Evolutionary conservation across 2,888 invertebrate genomes (phyloP).

Genomic region (Metacarcinus magister): DNA sequence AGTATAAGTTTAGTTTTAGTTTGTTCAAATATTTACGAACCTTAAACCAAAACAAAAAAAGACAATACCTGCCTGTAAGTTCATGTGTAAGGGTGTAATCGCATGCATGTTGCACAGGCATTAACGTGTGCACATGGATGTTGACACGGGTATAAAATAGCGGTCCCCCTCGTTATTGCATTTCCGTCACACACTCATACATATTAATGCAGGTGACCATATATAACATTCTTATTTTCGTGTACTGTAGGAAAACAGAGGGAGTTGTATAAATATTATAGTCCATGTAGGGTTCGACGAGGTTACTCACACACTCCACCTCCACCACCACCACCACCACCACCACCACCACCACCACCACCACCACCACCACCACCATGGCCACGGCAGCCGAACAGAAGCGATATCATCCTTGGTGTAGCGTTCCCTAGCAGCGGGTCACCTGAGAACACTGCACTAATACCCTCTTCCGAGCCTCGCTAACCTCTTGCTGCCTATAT

Average conservation of each 20-base stretch:
- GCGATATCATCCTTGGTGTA: background rate
- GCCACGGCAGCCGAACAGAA: background rate
- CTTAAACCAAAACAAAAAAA: background rate
- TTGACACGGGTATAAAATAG: background rate
- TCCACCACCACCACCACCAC: background rate
- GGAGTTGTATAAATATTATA: background rate
- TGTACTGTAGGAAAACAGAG: slow-evolving; percentile 16
- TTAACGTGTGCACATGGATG: background rate
- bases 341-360: background rate
- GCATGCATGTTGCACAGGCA: background rate
- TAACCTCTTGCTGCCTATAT: background rate
- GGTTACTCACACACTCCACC: background rate
- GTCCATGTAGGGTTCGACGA: background rate
- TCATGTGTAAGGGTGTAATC: background rate
- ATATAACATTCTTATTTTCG: slow-evolving; percentile 23
- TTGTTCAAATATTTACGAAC: background rate
- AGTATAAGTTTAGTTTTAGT: background rate
- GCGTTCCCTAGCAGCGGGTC: background rate
- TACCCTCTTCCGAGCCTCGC: background rate
- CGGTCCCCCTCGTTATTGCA: background rate
- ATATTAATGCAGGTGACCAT: background rate
- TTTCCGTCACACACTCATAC: slow-evolving; percentile 28
- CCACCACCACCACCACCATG: background rate
- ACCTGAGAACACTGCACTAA: background rate
- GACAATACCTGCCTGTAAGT: background rate